Percentiles rank a stretch among this genome's conserved stretches.
phyloP scores from a whole-genome alignment of 2,797 vertebrate genomes.

The Manis crassicaudata region DNA sequence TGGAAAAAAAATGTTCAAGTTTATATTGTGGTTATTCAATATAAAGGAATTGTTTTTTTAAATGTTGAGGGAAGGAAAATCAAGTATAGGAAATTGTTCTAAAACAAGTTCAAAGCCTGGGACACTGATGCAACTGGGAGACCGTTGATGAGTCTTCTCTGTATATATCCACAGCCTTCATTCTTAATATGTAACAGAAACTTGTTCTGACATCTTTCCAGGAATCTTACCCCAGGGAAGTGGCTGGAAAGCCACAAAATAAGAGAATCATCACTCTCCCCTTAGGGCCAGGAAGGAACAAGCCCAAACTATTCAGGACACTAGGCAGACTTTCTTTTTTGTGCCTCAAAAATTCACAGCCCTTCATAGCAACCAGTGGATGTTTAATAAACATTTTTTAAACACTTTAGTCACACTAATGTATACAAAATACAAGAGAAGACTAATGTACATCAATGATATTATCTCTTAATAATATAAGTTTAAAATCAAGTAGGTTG shows the following conservation, averaged over 20 bases:
- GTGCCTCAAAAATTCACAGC: background rate
- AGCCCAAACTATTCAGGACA: background rate
- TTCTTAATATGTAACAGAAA: background rate
- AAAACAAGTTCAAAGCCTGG: background rate
- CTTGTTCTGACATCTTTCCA: background rate
- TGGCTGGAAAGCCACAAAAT: background rate
- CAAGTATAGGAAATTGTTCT: background rate
- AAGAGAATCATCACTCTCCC: background rate
- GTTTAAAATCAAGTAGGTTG: background rate
- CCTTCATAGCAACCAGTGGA: background rate
- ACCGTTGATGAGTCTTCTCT: background rate
- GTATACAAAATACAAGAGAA: background rate
- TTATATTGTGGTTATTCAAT: background rate
- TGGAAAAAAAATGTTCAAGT: background rate
- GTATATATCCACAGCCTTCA: background rate
- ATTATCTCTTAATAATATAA: background rate
- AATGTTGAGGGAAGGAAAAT: background rate
- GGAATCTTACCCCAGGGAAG: background rate
- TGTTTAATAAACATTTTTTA: background rate
- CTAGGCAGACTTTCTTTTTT: background rate
- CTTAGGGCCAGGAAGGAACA: background rate
- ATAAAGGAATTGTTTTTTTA: background rate
- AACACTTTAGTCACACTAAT: background rate
- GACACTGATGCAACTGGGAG: background rate
- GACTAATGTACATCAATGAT: background rate